Conservation (phyloP, 1,140 invertebrate species). For the Plectrocnemia conspersa region DNA sequence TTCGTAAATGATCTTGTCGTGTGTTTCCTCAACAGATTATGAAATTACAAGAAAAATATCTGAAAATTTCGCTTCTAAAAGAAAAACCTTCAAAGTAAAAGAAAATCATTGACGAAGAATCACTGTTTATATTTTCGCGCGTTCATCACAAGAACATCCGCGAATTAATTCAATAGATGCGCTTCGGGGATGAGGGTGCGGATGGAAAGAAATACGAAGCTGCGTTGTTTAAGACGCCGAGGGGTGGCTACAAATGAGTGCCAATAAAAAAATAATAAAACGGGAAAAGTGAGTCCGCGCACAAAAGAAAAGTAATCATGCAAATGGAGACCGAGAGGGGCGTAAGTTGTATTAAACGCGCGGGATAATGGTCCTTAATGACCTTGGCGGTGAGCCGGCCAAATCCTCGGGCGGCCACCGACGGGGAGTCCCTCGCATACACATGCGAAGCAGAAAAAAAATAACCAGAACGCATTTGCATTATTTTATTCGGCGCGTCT, state of each 20-base stretch:
- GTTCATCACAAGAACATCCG: too few relatives aligned
- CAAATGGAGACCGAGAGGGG: slow-evolving; percentile 31
- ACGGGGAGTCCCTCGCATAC: neutral
- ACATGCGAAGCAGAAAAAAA: neutral
- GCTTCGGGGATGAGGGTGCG: too few relatives aligned
- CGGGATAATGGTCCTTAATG: slow-evolving; percentile 35
- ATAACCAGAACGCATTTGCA: too few relatives aligned
- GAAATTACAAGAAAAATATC: neutral
- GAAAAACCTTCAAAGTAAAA: neutral
- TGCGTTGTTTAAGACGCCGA: slow-evolving; percentile 2
- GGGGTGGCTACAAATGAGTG: slow-evolving; percentile 12
- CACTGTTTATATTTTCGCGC: too few relatives aligned
- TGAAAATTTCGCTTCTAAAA: neutral
- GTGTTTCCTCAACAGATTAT: too few relatives aligned
- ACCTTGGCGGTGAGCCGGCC: slow-evolving; percentile 30
- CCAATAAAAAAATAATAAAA: slow-evolving; percentile 34
- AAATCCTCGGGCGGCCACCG: slow-evolving; percentile 25
- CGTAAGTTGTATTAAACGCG: slow-evolving; percentile 34
- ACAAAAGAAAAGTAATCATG: slow-evolving; percentile 35
- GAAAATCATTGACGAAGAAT: neutral
- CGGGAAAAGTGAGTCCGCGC: slow-evolving; percentile 24
- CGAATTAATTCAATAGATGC: slow-evolving; percentile 23
- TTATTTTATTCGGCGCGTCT: too few relatives aligned
- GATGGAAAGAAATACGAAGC: slow-evolving; percentile 4
- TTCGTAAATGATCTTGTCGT: too few relatives aligned